phyloP scores from a whole-genome alignment of 2,888 invertebrate genomes.

The Geotrupes spiniger region DNA sequence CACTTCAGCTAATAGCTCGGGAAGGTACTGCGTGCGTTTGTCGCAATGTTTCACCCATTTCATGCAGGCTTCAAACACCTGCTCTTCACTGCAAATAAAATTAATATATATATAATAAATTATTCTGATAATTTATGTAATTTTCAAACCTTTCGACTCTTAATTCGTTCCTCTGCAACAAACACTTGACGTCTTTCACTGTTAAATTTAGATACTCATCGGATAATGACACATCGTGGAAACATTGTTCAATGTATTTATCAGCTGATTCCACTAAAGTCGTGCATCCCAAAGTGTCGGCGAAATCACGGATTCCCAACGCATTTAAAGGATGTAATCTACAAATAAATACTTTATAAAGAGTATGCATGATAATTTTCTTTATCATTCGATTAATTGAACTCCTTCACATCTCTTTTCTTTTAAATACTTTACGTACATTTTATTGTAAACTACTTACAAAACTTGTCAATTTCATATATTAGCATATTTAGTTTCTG shows the following conservation, averaged over 20 bases:
- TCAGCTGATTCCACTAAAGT: conserved; percentile 71
- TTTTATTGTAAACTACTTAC: too few relatives aligned
- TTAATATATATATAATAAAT: conserved; percentile 9
- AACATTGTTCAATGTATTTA: conserved; percentile 76
- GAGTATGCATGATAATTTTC: too few relatives aligned
- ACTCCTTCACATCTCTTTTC: too few relatives aligned
- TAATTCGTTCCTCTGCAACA: conserved; percentile 73
- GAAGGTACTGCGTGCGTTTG: conserved; percentile 58
- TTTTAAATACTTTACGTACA: too few relatives aligned
- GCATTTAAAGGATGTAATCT: conserved; percentile 79
- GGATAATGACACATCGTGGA: conserved; percentile 70
- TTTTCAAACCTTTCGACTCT: conserved; percentile 57
- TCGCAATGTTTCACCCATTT: conserved; percentile 73
- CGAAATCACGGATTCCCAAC: conserved; percentile 75
- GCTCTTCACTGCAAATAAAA: conserved; percentile 61
- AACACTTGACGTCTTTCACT: conserved; percentile 62
- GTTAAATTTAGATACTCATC: conserved; percentile 71
- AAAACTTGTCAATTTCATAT: too few relatives aligned
- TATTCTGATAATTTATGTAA: not conserved
- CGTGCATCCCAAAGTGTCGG: conserved; percentile 72
- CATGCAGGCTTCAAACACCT: conserved; percentile 82
- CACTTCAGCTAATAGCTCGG: conserved; percentile 71
- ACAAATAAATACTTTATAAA: too few relatives aligned
- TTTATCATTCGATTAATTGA: too few relatives aligned
- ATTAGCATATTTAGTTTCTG: too few relatives aligned